Conservation (phyloP, 2,113 vertebrate genomes). For the Tyto alba region DNA sequence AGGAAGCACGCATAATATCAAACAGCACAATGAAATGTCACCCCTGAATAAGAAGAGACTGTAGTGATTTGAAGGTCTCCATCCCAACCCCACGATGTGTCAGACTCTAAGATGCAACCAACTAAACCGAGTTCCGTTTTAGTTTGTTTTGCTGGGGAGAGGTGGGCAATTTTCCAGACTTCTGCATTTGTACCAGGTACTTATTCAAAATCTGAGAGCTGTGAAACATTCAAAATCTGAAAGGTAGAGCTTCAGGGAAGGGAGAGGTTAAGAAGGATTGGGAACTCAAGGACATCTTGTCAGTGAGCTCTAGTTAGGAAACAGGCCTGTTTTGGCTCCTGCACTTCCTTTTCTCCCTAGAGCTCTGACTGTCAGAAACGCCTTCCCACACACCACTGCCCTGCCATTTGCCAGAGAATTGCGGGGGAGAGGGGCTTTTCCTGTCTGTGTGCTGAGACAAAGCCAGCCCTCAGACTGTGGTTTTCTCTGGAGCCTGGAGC, state of each 20-base stretch:
- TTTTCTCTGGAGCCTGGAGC: slow-evolving; percentile 60
- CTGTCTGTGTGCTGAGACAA: slow-evolving; percentile 61
- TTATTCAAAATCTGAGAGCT: not conserved
- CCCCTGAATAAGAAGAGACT: not conserved
- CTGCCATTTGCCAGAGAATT: slow-evolving; percentile 65
- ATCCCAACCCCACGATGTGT: not conserved
- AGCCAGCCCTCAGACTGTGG: slow-evolving; percentile 65
- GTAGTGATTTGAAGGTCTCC: not conserved
- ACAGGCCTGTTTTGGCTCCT: slow-evolving; percentile 63
- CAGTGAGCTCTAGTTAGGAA: slow-evolving; percentile 47
- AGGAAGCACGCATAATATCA: not conserved
- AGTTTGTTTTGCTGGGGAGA: not conserved
- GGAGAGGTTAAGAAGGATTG: slow-evolving; percentile 27
- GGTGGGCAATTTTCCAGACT: not conserved
- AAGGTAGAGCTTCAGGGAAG: slow-evolving; percentile 34
- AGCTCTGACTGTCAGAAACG: slow-evolving; percentile 67
- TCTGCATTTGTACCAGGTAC: not conserved
- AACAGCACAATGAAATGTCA: not conserved
- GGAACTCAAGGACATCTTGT: slow-evolving; percentile 48
- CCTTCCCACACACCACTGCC: slow-evolving; percentile 66
- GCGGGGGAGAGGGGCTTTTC: slow-evolving; percentile 72
- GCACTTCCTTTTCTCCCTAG: slow-evolving; percentile 56
- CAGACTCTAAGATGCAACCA: not conserved
- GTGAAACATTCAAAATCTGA: not conserved
- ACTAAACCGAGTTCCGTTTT: not conserved